Evolutionary conservation across 2,888 invertebrate species (phyloP), one percentile per base, ranked within the genome.

Genomic region (Morpho helenor): DNA sequence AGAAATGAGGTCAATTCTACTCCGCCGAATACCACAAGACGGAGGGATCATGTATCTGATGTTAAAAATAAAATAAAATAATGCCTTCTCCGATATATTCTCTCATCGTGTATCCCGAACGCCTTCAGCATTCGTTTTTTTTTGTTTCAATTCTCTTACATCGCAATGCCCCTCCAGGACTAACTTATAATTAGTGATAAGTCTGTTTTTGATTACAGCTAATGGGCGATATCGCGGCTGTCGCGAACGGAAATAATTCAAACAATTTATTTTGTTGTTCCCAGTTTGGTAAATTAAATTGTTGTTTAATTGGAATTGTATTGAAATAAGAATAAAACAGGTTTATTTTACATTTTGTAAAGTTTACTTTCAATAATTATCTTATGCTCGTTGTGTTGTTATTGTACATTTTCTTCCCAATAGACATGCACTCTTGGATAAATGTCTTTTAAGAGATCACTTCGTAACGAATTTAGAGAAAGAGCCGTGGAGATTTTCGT

Each of bases 111-210:
- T 22, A 48, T 48, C 54, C 7, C 10, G 45, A 42, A 45, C 50
- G 60, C 55, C 64, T 60, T 53, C 52, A 60, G 59, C 64, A 69
- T 73, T 77, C 16, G 40, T 54, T 54, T 46, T 80, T 82, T 80
- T 82, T 80, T 79, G 77, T 80, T 74, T 81, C 82, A 79, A 82
- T 85, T 84, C 80, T 75, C 80, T 77, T 76, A 81, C 78, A 79
- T 80, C 78, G 74, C 79, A 77, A 75, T 66, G 67, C 71, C 72
- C 68, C 68, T 69, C 73, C 39, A 40, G 47, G 40, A 9, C 46
- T 46, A 53, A 53, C 73, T 66, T 70, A 70, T 83, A 84, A 85
- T 87, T 80, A 84, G 77, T 79, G 83, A 84, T 85, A 79, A 77
- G 80, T 79, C 80, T 81, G 82, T 73, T 68, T 66, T 71, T 80